Percentiles rank a stretch among this genome's conserved stretches.
These are phyloP conservation scores for Ciconia maguari DNA, from an alignment of 2,113 vertebrate species.

Conservation along the genomic window DNA sequence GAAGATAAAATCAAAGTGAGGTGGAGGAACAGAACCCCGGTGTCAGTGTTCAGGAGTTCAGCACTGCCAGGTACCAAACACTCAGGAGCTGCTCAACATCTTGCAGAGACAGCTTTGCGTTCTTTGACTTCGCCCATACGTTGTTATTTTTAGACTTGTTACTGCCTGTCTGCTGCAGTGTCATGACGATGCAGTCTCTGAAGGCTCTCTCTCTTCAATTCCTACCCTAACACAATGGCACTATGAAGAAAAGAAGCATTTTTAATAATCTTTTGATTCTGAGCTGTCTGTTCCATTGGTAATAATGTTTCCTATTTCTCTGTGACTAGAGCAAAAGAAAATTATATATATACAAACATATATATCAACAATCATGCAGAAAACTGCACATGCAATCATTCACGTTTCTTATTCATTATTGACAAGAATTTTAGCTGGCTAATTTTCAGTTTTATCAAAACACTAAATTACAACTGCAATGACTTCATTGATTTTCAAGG, in stretches of 20 bases:
- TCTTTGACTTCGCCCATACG: neutral
- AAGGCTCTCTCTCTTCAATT: neutral
- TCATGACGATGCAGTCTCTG: neutral
- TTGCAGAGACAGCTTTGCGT: neutral
- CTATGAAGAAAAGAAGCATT: neutral
- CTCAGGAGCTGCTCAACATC: neutral
- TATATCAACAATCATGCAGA: neutral
- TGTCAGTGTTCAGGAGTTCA: neutral
- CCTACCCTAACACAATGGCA: neutral
- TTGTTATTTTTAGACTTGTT: conserved; percentile 16
- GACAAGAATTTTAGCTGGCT: conserved; percentile 30
- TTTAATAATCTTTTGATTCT: neutral
- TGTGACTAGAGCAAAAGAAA: neutral
- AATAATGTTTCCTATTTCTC: neutral
- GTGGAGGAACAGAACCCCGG: neutral
- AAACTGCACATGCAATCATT: neutral
- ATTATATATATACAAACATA: neutral
- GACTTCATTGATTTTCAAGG: conserved; percentile 43
- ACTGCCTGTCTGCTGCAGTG: neutral
- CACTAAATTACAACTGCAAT: conserved; percentile 2
- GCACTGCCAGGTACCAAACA: neutral
- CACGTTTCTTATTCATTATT: neutral
- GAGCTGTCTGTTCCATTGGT: neutral
- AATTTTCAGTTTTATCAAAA: conserved; percentile 23
- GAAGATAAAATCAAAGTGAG: neutral